Evolutionary conservation across 2,888 invertebrate species (phyloP).

Genomic region (Clivina fossor): DNA sequence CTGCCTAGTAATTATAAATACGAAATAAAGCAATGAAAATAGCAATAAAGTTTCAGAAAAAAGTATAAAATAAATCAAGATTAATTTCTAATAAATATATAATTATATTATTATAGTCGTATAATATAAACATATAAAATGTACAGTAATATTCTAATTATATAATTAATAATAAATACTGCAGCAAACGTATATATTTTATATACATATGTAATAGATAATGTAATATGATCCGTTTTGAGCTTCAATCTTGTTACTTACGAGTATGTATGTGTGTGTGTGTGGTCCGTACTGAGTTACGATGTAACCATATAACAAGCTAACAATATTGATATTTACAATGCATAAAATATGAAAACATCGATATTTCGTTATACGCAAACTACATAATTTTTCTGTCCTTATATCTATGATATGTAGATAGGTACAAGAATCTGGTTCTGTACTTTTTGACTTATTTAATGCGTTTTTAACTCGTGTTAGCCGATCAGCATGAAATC

Average conservation of each 20-base stretch:
- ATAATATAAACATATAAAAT: too few species aligned
- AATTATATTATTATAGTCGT: too few species aligned
- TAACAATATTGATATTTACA: slow-evolving; percentile 29
- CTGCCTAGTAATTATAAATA: too few species aligned
- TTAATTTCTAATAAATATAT: too few species aligned
- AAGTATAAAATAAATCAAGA: too few species aligned
- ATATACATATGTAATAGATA: not conserved
- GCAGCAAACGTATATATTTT: not conserved
- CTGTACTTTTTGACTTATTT: slow-evolving; percentile 29
- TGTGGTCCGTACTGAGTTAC: slow-evolving; percentile 37
- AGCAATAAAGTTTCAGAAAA: too few species aligned
- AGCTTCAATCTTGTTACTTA: not conserved
- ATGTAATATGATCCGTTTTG: not conserved
- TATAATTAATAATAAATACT: not conserved
- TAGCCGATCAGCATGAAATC: slow-evolving; percentile 30
- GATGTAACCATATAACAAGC: not conserved
- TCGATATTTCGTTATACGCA: slow-evolving; percentile 23
- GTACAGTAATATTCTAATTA: not conserved
- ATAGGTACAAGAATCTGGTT: not conserved
- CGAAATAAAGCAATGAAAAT: too few species aligned
- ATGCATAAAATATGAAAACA: slow-evolving; percentile 20
- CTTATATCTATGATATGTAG: not conserved
- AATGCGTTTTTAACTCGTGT: slow-evolving; percentile 32
- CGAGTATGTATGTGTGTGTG: slow-evolving; percentile 36
- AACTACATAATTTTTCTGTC: too few species aligned